A percentile compares a stretch with the other conserved stretches of the same genome.
Conservation (phyloP, 2,113 vertebrate genomes). For the Mastomys coucha region DNA sequence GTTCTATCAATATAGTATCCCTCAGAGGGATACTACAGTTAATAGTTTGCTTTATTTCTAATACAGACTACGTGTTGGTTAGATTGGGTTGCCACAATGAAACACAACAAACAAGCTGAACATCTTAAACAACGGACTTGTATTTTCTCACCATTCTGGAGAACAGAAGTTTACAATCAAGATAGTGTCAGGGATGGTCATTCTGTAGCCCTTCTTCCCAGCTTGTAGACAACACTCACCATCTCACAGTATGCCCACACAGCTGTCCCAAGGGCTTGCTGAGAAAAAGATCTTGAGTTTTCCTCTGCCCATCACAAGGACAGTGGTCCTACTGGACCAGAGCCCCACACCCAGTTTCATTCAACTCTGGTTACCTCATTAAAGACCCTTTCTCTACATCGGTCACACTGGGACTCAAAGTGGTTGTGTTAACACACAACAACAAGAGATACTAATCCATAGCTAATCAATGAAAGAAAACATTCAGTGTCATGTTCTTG, state of each 20-base stretch:
- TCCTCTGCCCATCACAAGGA: background rate
- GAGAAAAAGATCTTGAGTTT: background rate
- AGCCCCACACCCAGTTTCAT: background rate
- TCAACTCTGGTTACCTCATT: background rate
- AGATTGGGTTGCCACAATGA: background rate
- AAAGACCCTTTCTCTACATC: background rate
- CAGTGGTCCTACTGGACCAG: background rate
- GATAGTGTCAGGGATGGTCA: too few species aligned
- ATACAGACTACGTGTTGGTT: background rate
- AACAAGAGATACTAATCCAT: background rate
- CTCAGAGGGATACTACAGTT: background rate
- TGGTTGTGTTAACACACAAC: background rate
- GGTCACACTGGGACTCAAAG: background rate
- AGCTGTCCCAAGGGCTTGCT: background rate
- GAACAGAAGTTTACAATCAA: background rate
- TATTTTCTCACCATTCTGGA: background rate
- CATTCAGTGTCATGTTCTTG: background rate
- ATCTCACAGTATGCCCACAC: background rate
- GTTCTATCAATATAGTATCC: constrained; percentile 11
- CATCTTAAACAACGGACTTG: background rate
- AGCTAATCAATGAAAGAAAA: background rate
- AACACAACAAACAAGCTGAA: background rate
- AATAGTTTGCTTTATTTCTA: background rate
- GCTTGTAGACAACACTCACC: background rate
- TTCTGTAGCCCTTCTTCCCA: background rate